These are phyloP conservation scores for Glareola pratincola DNA, from an alignment of 2,113 vertebrate genomes.

Conservation along the genomic window DNA sequence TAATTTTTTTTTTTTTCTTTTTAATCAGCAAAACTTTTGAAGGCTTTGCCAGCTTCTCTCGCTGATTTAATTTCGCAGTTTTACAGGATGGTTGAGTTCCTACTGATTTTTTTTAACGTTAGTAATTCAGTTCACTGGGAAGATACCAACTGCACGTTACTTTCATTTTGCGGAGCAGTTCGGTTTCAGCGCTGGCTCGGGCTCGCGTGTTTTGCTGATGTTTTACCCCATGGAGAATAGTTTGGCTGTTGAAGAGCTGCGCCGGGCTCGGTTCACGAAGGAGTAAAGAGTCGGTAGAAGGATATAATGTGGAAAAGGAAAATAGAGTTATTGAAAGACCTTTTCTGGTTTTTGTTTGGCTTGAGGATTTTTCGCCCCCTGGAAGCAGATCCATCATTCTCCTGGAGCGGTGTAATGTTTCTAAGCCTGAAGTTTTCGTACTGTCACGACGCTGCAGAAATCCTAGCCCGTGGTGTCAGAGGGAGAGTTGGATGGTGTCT, in stretches of 20 bases:
- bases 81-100: neutral
- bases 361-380: neutral
- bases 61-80: accelerated
- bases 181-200: neutral
- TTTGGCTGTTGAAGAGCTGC: neutral
- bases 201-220: neutral
- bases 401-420: neutral
- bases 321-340: neutral
- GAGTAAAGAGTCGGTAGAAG: neutral
- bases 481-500: neutral
- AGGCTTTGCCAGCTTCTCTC: neutral
- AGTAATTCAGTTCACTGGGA: neutral
- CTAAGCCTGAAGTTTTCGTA: neutral
- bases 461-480: neutral
- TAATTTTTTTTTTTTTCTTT: neutral
- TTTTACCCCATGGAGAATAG: neutral
- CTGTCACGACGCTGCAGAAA: neutral
- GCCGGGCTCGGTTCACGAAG: accelerated
- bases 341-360: neutral
- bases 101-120: neutral
- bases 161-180: slow-evolving; percentile 43
- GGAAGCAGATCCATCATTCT: neutral
- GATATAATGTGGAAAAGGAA: neutral
- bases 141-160: neutral
- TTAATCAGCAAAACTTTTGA: neutral